Evolutionary conservation across 2,888 invertebrate species (phyloP).

Genomic region (Chrysomela aeneicollis): DNA sequence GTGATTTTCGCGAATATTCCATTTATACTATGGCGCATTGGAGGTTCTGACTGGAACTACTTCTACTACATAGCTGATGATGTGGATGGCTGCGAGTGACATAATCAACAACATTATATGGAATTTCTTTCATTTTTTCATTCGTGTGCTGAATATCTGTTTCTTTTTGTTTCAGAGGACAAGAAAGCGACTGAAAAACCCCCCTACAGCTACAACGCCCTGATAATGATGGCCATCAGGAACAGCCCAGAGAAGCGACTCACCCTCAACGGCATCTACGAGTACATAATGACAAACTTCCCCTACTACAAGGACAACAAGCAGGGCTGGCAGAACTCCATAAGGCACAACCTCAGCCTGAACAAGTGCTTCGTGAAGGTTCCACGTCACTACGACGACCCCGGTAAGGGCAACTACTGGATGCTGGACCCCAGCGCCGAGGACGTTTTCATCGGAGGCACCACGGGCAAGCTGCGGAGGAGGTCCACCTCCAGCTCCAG

Average conservation of each 20-base stretch:
- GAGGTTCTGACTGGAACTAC: too few species aligned
- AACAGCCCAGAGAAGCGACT: constrained; percentile 93
- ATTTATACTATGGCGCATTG: too few species aligned
- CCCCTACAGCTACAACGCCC: constrained; percentile 97
- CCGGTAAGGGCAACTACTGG: constrained; percentile 99
- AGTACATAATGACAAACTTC: constrained; percentile 98
- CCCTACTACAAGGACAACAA: constrained; percentile 98
- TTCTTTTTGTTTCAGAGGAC: constrained; percentile 62
- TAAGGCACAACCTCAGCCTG: constrained; percentile 94
- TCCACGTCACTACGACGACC: constrained; percentile 98
- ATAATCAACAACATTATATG: too few species aligned
- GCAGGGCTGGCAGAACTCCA: constrained; percentile 99
- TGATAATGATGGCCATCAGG: constrained; percentile 99
- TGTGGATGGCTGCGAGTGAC: too few species aligned
- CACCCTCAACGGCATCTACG: constrained; percentile 96
- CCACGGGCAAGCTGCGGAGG: constrained; percentile 93
- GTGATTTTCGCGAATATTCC: too few species aligned
- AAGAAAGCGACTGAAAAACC: constrained; percentile 90
- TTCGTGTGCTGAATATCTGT: too few species aligned
- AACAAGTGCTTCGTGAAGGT: constrained; percentile 99
- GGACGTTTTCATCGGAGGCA: constrained; percentile 95
- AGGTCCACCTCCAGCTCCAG: constrained; percentile 91
- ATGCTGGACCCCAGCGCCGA: constrained; percentile 97
- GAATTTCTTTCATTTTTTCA: too few species aligned
- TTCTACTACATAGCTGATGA: too few species aligned